These are phyloP conservation scores for Thalassoma bifasciatum DNA, from an alignment of 2,113 vertebrate species.

Conservation along the genomic window DNA sequence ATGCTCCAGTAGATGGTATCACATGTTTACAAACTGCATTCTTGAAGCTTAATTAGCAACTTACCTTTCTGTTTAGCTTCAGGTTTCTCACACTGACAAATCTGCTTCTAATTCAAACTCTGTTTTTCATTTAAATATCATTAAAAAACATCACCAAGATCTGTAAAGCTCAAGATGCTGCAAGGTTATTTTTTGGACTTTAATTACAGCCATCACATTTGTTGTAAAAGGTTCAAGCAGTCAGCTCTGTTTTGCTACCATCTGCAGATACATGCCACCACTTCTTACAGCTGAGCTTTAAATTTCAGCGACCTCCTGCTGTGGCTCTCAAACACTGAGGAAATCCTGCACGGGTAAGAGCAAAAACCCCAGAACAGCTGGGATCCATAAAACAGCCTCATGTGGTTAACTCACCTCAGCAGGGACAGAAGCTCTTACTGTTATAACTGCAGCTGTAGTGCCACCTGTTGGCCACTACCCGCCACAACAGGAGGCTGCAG, in stretches of 20 bases:
- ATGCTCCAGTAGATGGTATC: background rate
- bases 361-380: slow-evolving; percentile 42
- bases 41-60: background rate
- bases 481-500: slow-evolving; percentile 5
- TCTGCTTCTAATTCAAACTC: background rate
- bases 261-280: background rate
- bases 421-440: background rate
- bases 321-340: slow-evolving; percentile 9
- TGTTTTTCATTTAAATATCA: too few species aligned
- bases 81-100: background rate
- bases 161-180: too few species aligned
- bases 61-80: slow-evolving; percentile 34
- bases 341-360: slow-evolving; percentile 24
- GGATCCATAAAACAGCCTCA: slow-evolving; percentile 10
- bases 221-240: too few species aligned
- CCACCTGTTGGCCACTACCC: slow-evolving; percentile 24
- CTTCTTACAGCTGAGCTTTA: background rate
- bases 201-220: too few species aligned
- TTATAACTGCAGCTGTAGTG: slow-evolving; percentile 19
- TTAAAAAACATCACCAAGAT: too few species aligned
- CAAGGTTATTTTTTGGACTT: too few species aligned
- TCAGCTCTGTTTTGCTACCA: background rate
- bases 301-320: background rate
- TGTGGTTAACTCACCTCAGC: slow-evolving; percentile 39
- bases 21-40: slow-evolving; percentile 10